These are phyloP conservation scores for Eristalinus sepulchralis DNA, from an alignment of 2,888 invertebrate species.

Conservation along the genomic window DNA sequence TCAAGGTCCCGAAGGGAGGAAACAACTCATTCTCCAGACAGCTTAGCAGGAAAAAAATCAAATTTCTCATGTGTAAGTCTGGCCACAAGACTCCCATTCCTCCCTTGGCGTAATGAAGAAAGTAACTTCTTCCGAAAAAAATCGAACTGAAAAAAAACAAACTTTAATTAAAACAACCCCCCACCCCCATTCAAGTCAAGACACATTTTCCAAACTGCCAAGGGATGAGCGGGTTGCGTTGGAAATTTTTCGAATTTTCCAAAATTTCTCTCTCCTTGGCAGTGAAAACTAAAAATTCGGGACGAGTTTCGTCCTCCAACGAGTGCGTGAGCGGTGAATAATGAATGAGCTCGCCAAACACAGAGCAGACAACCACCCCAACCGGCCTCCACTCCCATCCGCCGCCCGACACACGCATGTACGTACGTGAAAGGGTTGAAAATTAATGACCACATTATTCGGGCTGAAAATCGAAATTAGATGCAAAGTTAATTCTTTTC, in stretches of 20 bases:
- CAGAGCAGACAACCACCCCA: slow-evolving; percentile 42
- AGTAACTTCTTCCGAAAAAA: neutral
- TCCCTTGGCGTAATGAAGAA: neutral
- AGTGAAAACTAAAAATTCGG: slow-evolving; percentile 26
- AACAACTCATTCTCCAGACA: too few relatives aligned
- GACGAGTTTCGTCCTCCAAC: neutral
- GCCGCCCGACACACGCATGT: neutral
- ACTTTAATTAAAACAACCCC: slow-evolving; percentile 49
- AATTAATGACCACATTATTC: slow-evolving; percentile 72
- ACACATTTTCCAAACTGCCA: slow-evolving; percentile 28
- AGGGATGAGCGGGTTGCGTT: slow-evolving; percentile 1
- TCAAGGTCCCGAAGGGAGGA: too few relatives aligned
- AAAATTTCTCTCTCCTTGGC: slow-evolving; percentile 17
- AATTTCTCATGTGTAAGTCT: too few relatives aligned
- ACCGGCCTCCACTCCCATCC: too few relatives aligned
- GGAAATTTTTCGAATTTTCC: slow-evolving; percentile 45
- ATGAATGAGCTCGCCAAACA: slow-evolving; percentile 58
- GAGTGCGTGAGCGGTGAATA: slow-evolving; percentile 33
- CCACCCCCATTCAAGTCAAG: neutral
- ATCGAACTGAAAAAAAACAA: neutral
- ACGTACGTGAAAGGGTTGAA: slow-evolving; percentile 64
- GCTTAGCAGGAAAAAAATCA: too few relatives aligned
- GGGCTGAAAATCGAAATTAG: slow-evolving; percentile 71
- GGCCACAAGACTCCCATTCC: neutral
- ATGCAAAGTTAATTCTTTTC: slow-evolving; percentile 67